Evolutionary conservation across 2,888 invertebrate species (phyloP).

Genomic region (Dasysyrphus tricinctus): DNA sequence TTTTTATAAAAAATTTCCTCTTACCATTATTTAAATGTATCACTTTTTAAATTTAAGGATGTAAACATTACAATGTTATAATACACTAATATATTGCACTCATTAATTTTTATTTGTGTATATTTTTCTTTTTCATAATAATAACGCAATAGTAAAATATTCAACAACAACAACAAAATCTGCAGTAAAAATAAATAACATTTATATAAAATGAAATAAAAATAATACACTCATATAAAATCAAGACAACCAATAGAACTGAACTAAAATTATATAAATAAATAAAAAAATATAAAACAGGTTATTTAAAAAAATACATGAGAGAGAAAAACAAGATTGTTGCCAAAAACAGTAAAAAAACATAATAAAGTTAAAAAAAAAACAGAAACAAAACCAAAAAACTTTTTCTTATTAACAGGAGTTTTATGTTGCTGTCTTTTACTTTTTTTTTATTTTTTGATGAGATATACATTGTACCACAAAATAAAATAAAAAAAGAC

Average conservation of each 20-base stretch:
- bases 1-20: not conserved
- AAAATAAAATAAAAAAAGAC: slow-evolving; percentile 65
- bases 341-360: slow-evolving; percentile 79
- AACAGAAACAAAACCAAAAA: slow-evolving; percentile 51
- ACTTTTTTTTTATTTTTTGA: slow-evolving; percentile 71
- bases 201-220: slow-evolving; percentile 57
- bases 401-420: slow-evolving; percentile 67
- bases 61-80: slow-evolving; percentile 26
- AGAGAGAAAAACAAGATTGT: slow-evolving; percentile 83
- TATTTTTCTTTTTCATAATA: slow-evolving; percentile 66
- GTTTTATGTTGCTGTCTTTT: slow-evolving; percentile 71
- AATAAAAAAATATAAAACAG: slow-evolving; percentile 69
- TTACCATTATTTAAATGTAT: slow-evolving; percentile 30
- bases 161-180: slow-evolving; percentile 75
- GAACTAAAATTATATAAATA: slow-evolving; percentile 70
- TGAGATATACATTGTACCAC: slow-evolving; percentile 75
- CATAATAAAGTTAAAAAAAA: slow-evolving; percentile 57
- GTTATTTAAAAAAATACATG: slow-evolving; percentile 76
- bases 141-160: slow-evolving; percentile 67
- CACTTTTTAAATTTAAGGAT: slow-evolving; percentile 36
- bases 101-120: slow-evolving; percentile 62
- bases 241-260: slow-evolving; percentile 76
- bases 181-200: slow-evolving; percentile 76
- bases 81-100: slow-evolving; percentile 61
- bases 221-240: slow-evolving; percentile 67